Evolutionary conservation across 2,797 vertebrate genomes (phyloP), one percentile per base, ranked within the genome.

Genomic region (Nothura maculosa): DNA sequence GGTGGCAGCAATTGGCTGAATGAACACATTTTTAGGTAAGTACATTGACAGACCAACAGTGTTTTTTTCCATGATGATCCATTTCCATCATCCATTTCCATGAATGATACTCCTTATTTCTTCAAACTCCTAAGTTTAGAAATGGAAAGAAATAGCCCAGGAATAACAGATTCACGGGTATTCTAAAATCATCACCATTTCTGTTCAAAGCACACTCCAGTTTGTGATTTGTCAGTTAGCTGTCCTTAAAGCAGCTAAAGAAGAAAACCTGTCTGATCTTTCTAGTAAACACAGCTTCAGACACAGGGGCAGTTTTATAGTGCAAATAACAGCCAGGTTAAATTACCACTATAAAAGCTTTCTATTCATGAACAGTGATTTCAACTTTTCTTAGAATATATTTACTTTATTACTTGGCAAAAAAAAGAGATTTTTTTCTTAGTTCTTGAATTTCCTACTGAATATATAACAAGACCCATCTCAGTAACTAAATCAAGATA

Each of bases 401-500:
- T 91, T 96, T 93, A 45, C 88, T 85, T 92, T 89, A 58, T 94
- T 58, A 79, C 57, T 76, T 88, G 50, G 67, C 66, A 63, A 93
- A 90, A 93, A 92, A 94, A 70, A 15, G 90, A 45, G 55, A 27
- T 85, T 50, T 48, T 70, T 82, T 82, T n/a, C 34, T 47, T 88
- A 30, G 38, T 75, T 92, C 67, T 63, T 81, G 7, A 55, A 19
- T 19, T 87, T 87, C 69, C 52, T 93, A 27, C 34, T 76, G 50
- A 82, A 76, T 85, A 57, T 84, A 75, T 66, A 64, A 90, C 87
- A 55, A 63, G 63, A 67, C 32, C 24, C 63, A 93, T 24, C 70
- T 87, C 63, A 85, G 67, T 73, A 94, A 62, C 83, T 96, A 96
- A 97, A 97, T 96, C 84, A 96, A 95, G 92, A 96, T 87, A 89